Conservation (phyloP, 2,888 invertebrate genomes). For the Drosophila algonquin region DNA sequence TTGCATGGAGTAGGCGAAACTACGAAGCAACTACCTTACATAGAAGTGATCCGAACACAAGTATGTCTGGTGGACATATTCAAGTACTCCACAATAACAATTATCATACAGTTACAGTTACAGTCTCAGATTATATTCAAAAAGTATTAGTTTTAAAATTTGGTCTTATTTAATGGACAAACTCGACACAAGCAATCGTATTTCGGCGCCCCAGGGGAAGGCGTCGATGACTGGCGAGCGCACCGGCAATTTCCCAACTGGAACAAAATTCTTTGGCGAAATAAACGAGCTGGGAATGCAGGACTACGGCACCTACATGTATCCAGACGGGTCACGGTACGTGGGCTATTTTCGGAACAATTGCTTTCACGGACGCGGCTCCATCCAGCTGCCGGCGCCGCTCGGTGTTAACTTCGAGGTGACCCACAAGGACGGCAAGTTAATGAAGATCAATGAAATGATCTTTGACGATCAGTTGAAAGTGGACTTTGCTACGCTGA, state of each 20-base stretch:
- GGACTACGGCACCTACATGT: constrained; percentile 86
- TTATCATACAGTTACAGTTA: too few relatives aligned
- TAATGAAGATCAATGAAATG: constrained; percentile 40
- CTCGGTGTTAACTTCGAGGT: constrained; percentile 63
- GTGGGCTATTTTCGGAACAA: constrained; percentile 86
- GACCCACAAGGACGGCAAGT: constrained; percentile 60
- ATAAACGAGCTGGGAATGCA: constrained; percentile 86
- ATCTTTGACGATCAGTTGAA: constrained; percentile 48
- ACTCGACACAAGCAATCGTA: not conserved
- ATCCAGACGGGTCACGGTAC: constrained; percentile 87
- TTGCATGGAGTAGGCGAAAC: not conserved
- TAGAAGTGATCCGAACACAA: not conserved
- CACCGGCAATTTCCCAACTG: constrained; percentile 40
- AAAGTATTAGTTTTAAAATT: not conserved
- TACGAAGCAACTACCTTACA: too few relatives aligned
- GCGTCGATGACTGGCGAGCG: not conserved
- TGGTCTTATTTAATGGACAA: not conserved
- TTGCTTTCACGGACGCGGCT: constrained; percentile 85
- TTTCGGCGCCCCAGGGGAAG: not conserved
- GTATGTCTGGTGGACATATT: not conserved
- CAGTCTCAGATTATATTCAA: not conserved
- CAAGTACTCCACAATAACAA: not conserved
- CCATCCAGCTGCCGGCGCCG: constrained; percentile 48
- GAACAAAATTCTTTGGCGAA: constrained; percentile 45
- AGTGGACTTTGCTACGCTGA: constrained; percentile 65